A percentile compares a stretch with the other conserved stretches of the same genome.
These are phyloP conservation scores for Ochotona curzoniae DNA, from an alignment of 2,113 vertebrate genomes.

Conservation along the genomic window DNA sequence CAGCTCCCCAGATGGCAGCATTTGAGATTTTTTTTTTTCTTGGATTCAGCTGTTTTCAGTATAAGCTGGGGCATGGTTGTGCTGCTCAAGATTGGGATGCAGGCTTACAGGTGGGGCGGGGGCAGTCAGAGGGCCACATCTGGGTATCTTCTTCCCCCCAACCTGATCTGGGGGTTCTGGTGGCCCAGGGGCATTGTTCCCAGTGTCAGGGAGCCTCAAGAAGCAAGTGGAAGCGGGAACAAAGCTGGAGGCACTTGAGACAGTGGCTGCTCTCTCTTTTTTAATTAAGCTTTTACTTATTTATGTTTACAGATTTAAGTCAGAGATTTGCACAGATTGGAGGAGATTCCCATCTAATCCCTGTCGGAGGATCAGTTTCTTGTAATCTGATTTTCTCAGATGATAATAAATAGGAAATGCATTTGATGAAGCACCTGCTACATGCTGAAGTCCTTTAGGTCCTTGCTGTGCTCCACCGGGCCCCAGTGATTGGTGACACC, in stretches of 20 bases:
- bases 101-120: no score
- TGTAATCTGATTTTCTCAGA: background rate
- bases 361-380: background rate
- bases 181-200: no score
- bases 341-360: background rate
- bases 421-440: background rate
- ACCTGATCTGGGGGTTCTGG: background rate
- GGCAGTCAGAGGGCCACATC: no score
- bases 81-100: no score
- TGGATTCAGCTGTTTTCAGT: no score
- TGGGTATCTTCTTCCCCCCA: fast-evolving
- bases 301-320: background rate
- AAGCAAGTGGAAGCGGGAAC: background rate
- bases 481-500: background rate
- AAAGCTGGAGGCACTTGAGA: background rate
- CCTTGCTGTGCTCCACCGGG: background rate
- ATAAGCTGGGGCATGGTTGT: no score
- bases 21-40: no score
- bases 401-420: background rate
- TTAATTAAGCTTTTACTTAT: background rate
- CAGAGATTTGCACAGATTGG: background rate
- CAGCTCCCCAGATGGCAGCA: no score
- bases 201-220: background rate
- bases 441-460: no score
- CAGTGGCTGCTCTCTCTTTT: background rate